Base-by-base conservation (phyloP, 2,797 vertebrate genomes). In the Macrochelys suwanniensis region DNA sequence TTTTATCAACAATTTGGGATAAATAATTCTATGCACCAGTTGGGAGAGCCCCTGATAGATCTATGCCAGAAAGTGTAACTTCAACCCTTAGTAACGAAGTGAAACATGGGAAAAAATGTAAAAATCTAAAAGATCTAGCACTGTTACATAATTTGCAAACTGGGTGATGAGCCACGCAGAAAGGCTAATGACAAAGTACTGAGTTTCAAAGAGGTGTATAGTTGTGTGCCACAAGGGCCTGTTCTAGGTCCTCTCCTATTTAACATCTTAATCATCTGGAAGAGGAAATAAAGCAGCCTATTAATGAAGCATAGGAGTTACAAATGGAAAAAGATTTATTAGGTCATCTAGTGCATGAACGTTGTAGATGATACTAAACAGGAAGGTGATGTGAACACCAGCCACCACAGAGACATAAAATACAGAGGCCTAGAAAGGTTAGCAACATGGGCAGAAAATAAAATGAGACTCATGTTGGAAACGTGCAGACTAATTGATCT, bases 1-100 rank as follows among this genome's bases (percentile, higher is more conserved):
- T 87, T 92, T 92, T 82, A 92, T 84, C 84, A 92, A 49, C 86
- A 83, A 26, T 96, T 90, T 78, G 7, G n/a, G 92, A 74, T 15
- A 94, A 94, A 91, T n/a, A 88, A 61, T 71, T 33, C 31, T 88
- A 68, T 25, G 91, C 85, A 81, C 2, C 37, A 59, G 8, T 1
- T 79, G n/a, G 2, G 71, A 93, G 50, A 2, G 17, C 95, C 82
- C 33, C 15, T 84, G 10, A 31, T 45, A 5, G 6, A 31, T 71
- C 83, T 3, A 0, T 51, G 42, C 68, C 78, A 92, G 54, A 16
- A 95, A 80, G 12, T 28, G 15, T 25, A 82, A 80, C 65, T 61
- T 88, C 6, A 84, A 28, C 49, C 76, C 42, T 78, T 57, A 50
- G 31, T 49, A 82, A 88, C 6, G 56, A 57, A 21, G 85, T 53